phyloP scores from a whole-genome alignment of 2,113 vertebrate species.

The Crotalus viridis region DNA sequence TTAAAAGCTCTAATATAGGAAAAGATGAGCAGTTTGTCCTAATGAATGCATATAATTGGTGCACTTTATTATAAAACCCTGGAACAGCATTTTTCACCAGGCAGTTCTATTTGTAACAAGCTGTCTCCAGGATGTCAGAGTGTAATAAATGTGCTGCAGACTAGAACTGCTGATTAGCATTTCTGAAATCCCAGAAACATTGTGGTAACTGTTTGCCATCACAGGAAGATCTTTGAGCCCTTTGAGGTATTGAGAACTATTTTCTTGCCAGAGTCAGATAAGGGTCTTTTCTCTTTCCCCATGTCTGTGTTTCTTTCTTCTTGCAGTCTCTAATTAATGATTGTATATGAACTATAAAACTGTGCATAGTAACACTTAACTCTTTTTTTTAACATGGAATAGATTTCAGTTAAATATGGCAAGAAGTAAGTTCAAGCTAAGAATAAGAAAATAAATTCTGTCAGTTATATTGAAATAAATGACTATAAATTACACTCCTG shows the following conservation, averaged over 20 bases:
- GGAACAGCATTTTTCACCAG: conserved; percentile 78
- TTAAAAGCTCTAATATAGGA: conserved; percentile 72
- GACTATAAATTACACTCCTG: not conserved
- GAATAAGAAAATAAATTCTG: not conserved
- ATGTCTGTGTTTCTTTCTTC: not conserved
- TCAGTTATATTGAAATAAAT: not conserved
- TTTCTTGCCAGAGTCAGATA: not conserved
- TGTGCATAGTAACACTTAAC: not conserved
- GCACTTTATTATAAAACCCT: conserved; percentile 81
- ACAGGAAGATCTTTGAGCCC: conserved; percentile 65
- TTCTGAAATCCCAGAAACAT: conserved; percentile 74
- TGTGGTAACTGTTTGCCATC: conserved; percentile 66
- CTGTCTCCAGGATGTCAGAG: conserved; percentile 75
- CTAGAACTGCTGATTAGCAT: conserved; percentile 80
- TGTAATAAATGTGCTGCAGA: conserved; percentile 79
- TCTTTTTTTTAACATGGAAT: not conserved
- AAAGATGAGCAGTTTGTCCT: conserved; percentile 80
- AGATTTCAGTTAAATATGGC: not conserved
- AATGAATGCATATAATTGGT: conserved; percentile 82
- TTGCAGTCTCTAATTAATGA: not conserved
- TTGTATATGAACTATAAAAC: not conserved
- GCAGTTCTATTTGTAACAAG: conserved; percentile 80
- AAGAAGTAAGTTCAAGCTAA: not conserved
- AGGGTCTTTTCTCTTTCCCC: not conserved
- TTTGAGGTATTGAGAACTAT: not conserved